These are phyloP conservation scores for Oscheius sp. DNA, from an alignment of 1,140 invertebrate species.

Conservation along the genomic window DNA sequence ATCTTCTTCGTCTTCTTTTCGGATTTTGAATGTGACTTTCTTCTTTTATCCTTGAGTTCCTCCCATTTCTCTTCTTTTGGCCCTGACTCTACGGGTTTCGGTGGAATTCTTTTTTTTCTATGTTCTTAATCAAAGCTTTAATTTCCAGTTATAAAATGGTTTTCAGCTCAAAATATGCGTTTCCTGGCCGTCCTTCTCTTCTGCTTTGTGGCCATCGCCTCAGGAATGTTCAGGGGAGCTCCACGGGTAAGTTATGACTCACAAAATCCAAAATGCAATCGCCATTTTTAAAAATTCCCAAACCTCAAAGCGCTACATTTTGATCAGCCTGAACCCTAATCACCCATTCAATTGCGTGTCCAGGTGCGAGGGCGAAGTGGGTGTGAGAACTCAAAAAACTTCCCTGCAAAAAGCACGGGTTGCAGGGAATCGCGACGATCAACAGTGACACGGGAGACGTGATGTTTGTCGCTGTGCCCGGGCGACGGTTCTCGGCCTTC, in stretches of 20 bases:
- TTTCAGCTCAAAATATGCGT: background rate
- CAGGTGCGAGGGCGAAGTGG: too few species aligned
- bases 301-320: too few species aligned
- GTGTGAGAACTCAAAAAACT: too few species aligned
- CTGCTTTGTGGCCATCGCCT: background rate
- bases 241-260: background rate
- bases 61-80: background rate
- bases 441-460: background rate
- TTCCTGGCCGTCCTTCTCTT: background rate
- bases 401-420: too few species aligned
- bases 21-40: constrained; percentile 1
- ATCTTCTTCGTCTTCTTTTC: constrained; percentile 6
- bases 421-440: background rate
- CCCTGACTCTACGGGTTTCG: too few species aligned
- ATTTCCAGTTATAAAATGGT: background rate
- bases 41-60: background rate
- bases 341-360: too few species aligned
- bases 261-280: too few species aligned
- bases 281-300: too few species aligned
- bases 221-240: background rate
- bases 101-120: background rate
- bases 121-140: background rate
- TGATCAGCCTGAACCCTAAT: too few species aligned
- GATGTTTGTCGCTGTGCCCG: background rate
- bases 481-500: background rate